phyloP scores from a whole-genome alignment of 37 sponge, comb jelly and placozoan genomes.

The Haliclona indistincta region DNA sequence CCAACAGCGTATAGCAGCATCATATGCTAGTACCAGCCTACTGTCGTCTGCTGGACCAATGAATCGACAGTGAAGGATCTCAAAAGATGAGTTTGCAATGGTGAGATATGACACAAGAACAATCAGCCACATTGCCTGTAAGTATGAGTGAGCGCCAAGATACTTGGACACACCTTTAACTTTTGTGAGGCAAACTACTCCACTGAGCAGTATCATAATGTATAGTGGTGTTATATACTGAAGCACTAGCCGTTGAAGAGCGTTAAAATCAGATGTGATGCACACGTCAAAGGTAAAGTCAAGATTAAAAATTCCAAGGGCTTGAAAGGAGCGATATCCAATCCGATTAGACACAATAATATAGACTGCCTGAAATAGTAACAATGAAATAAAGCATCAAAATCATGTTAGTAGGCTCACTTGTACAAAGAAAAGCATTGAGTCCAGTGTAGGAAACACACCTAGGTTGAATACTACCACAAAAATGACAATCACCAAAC shows the following conservation, averaged over 20 bases:
- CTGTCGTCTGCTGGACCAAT: constrained; percentile 25
- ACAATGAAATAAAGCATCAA: not conserved
- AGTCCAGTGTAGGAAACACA: constrained; percentile 56
- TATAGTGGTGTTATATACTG: constrained; percentile 67
- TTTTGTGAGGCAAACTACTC: constrained; percentile 28
- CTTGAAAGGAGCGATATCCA: constrained; percentile 25
- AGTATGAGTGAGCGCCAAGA: constrained; percentile 58
- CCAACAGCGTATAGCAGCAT: constrained; percentile 56
- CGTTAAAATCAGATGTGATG: constrained; percentile 47
- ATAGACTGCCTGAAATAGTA: constrained; percentile 25
- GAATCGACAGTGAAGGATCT: constrained; percentile 42
- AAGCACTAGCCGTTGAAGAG: constrained; percentile 20
- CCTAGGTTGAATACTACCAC: constrained; percentile 57
- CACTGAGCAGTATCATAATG: constrained; percentile 49
- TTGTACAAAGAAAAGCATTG: constrained; percentile 68
- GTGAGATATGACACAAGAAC: constrained; percentile 68
- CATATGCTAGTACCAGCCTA: constrained; percentile 35
- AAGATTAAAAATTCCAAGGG: constrained; percentile 48
- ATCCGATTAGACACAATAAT: constrained; percentile 46
- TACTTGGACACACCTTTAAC: constrained; percentile 32
- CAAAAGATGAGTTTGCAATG: constrained; percentile 56
- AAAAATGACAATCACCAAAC: constrained; percentile 37
- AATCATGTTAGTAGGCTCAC: constrained; percentile 10
- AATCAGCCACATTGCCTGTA: constrained; percentile 68
- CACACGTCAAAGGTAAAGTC: constrained; percentile 74